These are phyloP conservation scores for Cetoscarus ocellatus DNA, from an alignment of 2,797 vertebrate genomes.

Conservation along the genomic window DNA sequence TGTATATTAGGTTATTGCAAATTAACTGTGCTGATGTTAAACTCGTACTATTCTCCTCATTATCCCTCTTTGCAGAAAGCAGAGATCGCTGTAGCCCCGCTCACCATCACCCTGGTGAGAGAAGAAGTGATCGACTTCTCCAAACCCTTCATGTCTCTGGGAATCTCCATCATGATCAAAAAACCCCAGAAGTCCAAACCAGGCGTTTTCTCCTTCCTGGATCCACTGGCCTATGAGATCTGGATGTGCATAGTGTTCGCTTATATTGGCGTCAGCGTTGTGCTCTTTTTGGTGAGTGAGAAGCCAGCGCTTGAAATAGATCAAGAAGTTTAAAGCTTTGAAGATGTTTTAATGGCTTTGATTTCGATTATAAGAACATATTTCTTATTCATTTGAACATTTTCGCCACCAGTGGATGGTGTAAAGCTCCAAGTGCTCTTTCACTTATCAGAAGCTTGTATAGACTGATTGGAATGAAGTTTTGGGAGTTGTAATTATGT, in stretches of 20 bases:
- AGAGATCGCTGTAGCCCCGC: slow-evolving; percentile 97
- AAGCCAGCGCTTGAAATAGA: background rate
- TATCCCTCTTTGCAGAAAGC: slow-evolving; percentile 89
- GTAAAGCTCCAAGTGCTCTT: too few species aligned
- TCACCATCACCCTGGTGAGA: slow-evolving; percentile 98
- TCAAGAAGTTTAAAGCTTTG: background rate
- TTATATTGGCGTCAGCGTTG: slow-evolving; percentile 99
- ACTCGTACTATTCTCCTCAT: background rate
- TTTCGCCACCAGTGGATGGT: too few species aligned
- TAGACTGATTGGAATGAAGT: too few species aligned
- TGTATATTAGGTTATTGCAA: background rate
- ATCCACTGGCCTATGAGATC: slow-evolving; percentile 98
- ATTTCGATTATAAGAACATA: background rate
- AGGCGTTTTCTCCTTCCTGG: slow-evolving; percentile 98
- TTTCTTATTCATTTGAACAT: background rate
- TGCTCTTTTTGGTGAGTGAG: slow-evolving; percentile 93
- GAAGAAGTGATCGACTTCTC: slow-evolving; percentile 99
- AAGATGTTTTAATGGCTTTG: slow-evolving; percentile 9
- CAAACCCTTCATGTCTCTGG: slow-evolving; percentile 99
- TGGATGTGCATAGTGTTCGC: slow-evolving; percentile 99
- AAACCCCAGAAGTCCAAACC: slow-evolving; percentile 99
- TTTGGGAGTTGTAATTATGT: too few species aligned
- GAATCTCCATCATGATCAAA: slow-evolving; percentile 99
- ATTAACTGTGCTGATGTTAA: slow-evolving; percentile 13
- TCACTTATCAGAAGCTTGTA: too few species aligned